These are phyloP conservation scores for Pithys albifrons DNA, from an alignment of 2,113 vertebrate genomes.

Conservation along the genomic window DNA sequence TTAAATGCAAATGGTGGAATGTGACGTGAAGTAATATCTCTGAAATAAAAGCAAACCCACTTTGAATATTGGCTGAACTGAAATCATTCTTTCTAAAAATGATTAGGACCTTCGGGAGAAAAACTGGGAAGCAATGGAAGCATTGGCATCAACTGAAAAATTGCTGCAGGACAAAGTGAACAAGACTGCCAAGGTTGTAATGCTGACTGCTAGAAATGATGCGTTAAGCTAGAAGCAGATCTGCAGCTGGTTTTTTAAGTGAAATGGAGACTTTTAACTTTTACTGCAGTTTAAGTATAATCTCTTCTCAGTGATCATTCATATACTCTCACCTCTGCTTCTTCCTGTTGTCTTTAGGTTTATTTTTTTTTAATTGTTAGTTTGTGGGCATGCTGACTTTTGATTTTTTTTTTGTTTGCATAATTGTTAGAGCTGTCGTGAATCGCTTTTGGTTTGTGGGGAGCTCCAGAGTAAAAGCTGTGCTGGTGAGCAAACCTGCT, in stretches of 20 bases:
- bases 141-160: slow-evolving; percentile 99
- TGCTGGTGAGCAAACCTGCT: slow-evolving; percentile 6
- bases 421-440: slow-evolving; percentile 64
- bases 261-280: slow-evolving; percentile 70
- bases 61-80: slow-evolving; percentile 89
- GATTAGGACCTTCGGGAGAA: slow-evolving; percentile 99
- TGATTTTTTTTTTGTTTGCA: slow-evolving; percentile 22
- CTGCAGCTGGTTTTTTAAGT: slow-evolving; percentile 79
- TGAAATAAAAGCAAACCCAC: slow-evolving; percentile 68
- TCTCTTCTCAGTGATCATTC: slow-evolving; percentile 60
- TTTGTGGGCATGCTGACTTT: slow-evolving; percentile 60
- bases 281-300: slow-evolving; percentile 78
- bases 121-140: slow-evolving; percentile 99
- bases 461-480: neutral
- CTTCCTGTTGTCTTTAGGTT: slow-evolving; percentile 66
- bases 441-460: neutral
- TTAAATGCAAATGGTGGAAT: slow-evolving; percentile 72
- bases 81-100: slow-evolving; percentile 98
- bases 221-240: slow-evolving; percentile 82
- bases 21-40: slow-evolving; percentile 66
- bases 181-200: slow-evolving; percentile 99
- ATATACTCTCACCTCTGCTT: slow-evolving; percentile 63
- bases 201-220: slow-evolving; percentile 80
- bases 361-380: neutral
- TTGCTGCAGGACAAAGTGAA: slow-evolving; percentile 98